Conservation (phyloP, 2,888 invertebrate genomes). For the Nomada ferruginata region DNA sequence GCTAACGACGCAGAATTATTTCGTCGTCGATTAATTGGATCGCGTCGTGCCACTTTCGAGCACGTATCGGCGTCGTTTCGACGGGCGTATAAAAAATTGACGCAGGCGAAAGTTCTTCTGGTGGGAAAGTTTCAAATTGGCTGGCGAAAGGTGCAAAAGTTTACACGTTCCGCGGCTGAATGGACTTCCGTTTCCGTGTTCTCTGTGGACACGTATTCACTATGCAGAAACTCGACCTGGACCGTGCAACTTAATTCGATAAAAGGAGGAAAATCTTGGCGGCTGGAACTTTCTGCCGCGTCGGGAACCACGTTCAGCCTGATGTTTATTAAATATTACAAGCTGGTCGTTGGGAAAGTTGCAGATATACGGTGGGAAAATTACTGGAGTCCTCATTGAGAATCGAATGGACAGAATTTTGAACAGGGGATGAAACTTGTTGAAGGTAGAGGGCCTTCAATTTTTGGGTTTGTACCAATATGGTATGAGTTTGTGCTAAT, state of each 20-base stretch:
- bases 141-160: conserved; percentile 37
- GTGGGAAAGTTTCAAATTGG: conserved; percentile 52
- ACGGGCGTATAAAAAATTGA: conserved; percentile 35
- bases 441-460: too few relatives aligned
- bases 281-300: not conserved
- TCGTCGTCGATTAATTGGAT: conserved; percentile 40
- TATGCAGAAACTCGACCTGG: conserved; percentile 5
- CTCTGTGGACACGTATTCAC: conserved; percentile 30
- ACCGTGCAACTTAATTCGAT: conserved; percentile 8
- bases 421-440: too few relatives aligned
- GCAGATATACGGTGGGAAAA: not conserved
- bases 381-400: too few relatives aligned
- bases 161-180: conserved; percentile 27
- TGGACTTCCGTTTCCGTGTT: conserved; percentile 42
- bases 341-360: not conserved
- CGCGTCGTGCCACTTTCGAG: not conserved
- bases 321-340: not conserved
- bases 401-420: too few relatives aligned
- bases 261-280: conserved; percentile 7
- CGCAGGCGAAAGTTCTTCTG: conserved; percentile 21
- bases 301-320: not conserved
- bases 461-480: too few relatives aligned
- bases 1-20: conserved; percentile 14
- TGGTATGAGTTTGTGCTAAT: too few relatives aligned
- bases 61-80: not conserved